phyloP scores from a whole-genome alignment of 2,797 vertebrate species.

The Sibirionetta formosa region DNA sequence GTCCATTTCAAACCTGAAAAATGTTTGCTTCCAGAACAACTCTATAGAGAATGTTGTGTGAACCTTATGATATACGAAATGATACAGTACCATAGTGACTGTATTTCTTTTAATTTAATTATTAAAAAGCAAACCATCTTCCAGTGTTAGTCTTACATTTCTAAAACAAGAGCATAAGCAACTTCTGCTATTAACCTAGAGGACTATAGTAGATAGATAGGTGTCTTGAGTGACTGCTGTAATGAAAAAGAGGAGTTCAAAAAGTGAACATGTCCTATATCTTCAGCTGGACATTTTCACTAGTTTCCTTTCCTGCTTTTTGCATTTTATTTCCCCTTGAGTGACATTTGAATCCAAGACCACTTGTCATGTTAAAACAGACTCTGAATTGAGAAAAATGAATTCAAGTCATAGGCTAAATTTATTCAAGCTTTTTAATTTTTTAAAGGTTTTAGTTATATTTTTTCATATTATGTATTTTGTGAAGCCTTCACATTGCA shows the following conservation, averaged over 20 bases:
- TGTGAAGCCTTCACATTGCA: background rate
- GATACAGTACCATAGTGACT: background rate
- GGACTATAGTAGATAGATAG: background rate
- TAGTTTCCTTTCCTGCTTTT: background rate
- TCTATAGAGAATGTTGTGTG: background rate
- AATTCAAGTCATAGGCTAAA: background rate
- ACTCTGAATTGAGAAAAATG: background rate
- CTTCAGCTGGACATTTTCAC: background rate
- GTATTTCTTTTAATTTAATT: background rate
- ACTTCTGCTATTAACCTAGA: background rate
- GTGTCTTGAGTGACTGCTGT: background rate
- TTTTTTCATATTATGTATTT: background rate
- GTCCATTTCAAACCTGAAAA: slow-evolving; percentile 34
- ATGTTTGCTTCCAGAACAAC: background rate
- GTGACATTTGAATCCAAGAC: background rate
- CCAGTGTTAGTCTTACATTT: background rate
- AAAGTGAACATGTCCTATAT: background rate
- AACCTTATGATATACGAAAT: background rate
- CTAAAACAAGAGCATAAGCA: background rate
- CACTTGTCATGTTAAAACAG: background rate
- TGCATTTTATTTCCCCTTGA: background rate
- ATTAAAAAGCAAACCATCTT: background rate
- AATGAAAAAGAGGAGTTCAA: background rate
- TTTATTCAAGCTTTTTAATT: background rate
- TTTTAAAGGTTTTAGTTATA: background rate